Evolutionary conservation across 2,888 invertebrate species (phyloP), one percentile per base, ranked within the genome.

Genomic region (Chromoteleia sp.): DNA sequence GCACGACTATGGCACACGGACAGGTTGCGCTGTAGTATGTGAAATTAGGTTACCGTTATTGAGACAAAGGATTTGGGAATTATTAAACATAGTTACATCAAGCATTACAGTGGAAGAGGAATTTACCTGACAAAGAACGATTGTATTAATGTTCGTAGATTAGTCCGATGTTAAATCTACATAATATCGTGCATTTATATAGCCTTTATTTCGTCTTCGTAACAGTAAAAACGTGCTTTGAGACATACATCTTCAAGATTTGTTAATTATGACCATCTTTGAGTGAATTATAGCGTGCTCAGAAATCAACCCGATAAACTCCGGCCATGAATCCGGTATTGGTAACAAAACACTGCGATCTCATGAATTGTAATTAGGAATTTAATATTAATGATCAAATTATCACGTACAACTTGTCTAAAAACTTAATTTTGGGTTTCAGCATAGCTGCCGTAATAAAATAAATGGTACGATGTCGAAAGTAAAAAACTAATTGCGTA

Each of bases 351-450:
- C 63, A 5, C 30, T 30, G 45, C 41, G 50, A 54, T 56, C 54
- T 33, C 30, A 14, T 56, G 25, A 41, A 41, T 21, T 21, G 63
- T 63, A 65, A 74, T 74, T 74, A 74, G 54, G 39, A 54, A 15
- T 65, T 19, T 56, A 54, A 48, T 75, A 75, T 75, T 75, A 65
- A 65, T 75, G 63, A 75, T 39, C 43, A 7, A 36, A 36, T 65
- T 48, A 54, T 48, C 17, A 36, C 17, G 50, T 39, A 14, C 41
- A 45, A 56, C 15, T 61, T 54, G 63, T 71, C 50, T 52, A 36
- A 61, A 73, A 43, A 36, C 21, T 73, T 73, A 43, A 73, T 59
- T 54, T 61, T 30, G 21, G 15, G 4, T 21, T 48, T 58, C 39
- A 39, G 39, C 21, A n/a, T n/a, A n/a, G n/a, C n/a, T 45, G 8